These are phyloP conservation scores for Gallinago stenura DNA, from an alignment of 2,797 vertebrate genomes.

Conservation along the genomic window DNA sequence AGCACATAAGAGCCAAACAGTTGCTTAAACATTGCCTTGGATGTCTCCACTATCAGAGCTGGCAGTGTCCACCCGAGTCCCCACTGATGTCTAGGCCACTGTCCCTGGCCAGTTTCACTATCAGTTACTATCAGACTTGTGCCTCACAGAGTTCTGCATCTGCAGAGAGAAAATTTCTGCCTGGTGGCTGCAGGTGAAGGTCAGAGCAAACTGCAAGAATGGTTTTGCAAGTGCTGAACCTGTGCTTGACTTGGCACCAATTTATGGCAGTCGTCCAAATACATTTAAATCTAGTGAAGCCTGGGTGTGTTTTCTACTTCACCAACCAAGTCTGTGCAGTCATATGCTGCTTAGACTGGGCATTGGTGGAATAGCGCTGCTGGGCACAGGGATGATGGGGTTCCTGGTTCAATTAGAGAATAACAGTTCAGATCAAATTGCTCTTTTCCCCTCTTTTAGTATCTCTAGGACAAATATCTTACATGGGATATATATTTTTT, in stretches of 20 bases:
- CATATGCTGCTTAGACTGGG: background rate
- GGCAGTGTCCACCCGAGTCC: background rate
- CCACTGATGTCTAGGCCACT: background rate
- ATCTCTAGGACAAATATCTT: background rate
- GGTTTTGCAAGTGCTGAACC: background rate
- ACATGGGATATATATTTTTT: background rate
- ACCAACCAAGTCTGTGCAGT: background rate
- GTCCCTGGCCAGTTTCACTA: background rate
- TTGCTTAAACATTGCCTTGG: background rate
- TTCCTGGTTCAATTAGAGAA: background rate
- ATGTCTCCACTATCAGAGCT: background rate
- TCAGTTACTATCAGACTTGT: background rate
- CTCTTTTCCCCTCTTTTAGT: background rate
- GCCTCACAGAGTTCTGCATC: background rate
- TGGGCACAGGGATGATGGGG: background rate
- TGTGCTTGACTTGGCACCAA: background rate
- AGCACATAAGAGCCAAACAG: accelerated
- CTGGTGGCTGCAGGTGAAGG: background rate
- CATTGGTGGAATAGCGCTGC: background rate
- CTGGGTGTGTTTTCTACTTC: background rate
- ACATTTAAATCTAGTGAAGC: background rate
- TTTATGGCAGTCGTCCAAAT: background rate
- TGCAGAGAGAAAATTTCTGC: background rate
- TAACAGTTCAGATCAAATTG: background rate
- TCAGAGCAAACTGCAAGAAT: background rate